phyloP scores from a whole-genome alignment of 2,797 vertebrate genomes.

The Protosalanx chinensis region DNA sequence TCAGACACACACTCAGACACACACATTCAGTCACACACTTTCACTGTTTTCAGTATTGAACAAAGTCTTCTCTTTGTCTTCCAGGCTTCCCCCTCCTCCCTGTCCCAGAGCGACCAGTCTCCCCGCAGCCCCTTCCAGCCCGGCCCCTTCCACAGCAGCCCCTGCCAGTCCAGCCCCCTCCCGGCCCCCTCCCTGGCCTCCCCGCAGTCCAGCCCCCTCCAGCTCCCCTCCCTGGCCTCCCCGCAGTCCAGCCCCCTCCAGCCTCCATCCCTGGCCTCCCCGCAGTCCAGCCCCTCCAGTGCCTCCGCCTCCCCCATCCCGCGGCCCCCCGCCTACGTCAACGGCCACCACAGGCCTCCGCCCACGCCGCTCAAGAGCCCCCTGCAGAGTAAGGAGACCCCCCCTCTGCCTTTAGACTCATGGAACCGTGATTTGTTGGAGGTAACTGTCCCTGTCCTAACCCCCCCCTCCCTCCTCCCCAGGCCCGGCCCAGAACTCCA shows the following conservation, averaged over 20 bases:
- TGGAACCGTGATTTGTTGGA: background rate
- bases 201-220: no score
- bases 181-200: no score
- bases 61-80: constrained; percentile 8
- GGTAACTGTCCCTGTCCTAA: background rate
- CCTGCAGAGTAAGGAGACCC: constrained; percentile 60
- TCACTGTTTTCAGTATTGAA: no score
- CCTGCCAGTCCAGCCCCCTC: no score
- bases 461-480: constrained; percentile 30
- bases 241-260: constrained; percentile 76
- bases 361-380: constrained; percentile 61
- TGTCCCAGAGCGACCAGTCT: constrained; percentile 61
- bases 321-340: constrained; percentile 78
- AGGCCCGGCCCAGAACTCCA: constrained; percentile 74
- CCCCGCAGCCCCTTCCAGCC: constrained; percentile 46
- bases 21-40: no score
- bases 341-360: constrained; percentile 75
- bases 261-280: constrained; percentile 68
- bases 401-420: background rate
- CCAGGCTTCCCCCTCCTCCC: constrained; percentile 77
- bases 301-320: constrained; percentile 79
- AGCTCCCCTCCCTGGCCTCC: no score
- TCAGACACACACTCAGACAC: no score
- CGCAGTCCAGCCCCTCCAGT: constrained; percentile 68
- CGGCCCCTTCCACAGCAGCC: constrained; percentile 33